These are phyloP conservation scores for Rhingia campestris DNA, from an alignment of 2,888 invertebrate genomes.

Conservation along the genomic window DNA sequence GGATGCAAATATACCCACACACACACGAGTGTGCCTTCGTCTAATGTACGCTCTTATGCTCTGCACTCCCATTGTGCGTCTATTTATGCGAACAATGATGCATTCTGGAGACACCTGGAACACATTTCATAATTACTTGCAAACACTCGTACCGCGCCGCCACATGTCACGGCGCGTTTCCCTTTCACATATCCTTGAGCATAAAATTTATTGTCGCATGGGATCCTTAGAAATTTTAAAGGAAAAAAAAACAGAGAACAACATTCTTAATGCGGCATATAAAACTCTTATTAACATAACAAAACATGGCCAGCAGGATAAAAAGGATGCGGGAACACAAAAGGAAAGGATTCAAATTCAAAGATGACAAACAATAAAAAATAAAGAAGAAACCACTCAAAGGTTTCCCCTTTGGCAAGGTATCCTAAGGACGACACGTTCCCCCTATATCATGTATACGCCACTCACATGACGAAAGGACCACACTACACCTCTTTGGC, in stretches of 20 bases:
- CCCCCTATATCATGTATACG: slow-evolving; percentile 45
- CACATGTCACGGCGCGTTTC: slow-evolving; percentile 59
- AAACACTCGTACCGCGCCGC: slow-evolving; percentile 61
- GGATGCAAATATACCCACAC: slow-evolving; percentile 13
- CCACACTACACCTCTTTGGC: slow-evolving; percentile 9
- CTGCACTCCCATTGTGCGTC: slow-evolving; percentile 10
- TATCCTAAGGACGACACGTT: slow-evolving; percentile 63
- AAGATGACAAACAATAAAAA: slow-evolving; percentile 59
- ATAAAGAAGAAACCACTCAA: slow-evolving; percentile 52
- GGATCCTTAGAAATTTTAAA: slow-evolving; percentile 43
- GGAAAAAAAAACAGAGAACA: slow-evolving; percentile 21
- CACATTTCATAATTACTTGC: slow-evolving; percentile 70
- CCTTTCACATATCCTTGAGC: slow-evolving; percentile 52
- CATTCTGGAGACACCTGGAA: slow-evolving; percentile 61
- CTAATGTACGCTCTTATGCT: not conserved
- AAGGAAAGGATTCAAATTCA: slow-evolving; percentile 60
- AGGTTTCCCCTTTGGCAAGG: slow-evolving; percentile 59
- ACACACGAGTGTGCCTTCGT: slow-evolving; percentile 19
- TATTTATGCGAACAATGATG: not conserved
- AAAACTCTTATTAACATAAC: slow-evolving; percentile 65
- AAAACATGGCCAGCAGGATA: slow-evolving; percentile 29
- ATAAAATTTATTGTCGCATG: slow-evolving; percentile 11
- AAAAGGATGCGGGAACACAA: slow-evolving; percentile 42
- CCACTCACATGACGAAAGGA: slow-evolving; percentile 18
- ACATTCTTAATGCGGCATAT: slow-evolving; percentile 17